Evolutionary conservation across 2,113 vertebrate species (phyloP).

Genomic region (Cebidichthys violaceus): DNA sequence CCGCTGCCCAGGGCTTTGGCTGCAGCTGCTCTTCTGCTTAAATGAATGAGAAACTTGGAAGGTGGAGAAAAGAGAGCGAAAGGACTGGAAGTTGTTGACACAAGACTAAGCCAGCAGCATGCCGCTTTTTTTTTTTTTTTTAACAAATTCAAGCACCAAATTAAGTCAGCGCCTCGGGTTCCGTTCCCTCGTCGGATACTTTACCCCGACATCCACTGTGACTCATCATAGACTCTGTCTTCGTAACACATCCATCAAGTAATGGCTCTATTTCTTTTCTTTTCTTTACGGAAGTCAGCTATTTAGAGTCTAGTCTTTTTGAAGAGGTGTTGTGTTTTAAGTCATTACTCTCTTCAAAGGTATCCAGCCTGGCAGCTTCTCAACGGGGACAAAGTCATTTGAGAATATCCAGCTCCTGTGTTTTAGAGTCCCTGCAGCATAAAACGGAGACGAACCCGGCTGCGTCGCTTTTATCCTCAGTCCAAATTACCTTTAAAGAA

Average conservation of each 20-base stretch:
- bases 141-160: slow-evolving; percentile 65
- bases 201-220: slow-evolving; percentile 14
- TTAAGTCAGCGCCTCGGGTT: slow-evolving; percentile 45
- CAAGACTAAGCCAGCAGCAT: slow-evolving; percentile 46
- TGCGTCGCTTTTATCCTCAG: slow-evolving; percentile 20
- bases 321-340: neutral
- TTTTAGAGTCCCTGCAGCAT: slow-evolving; percentile 12
- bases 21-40: slow-evolving; percentile 54
- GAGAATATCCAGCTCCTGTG: slow-evolving; percentile 20
- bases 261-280: slow-evolving; percentile 16
- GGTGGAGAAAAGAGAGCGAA: slow-evolving; percentile 33
- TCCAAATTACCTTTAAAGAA: slow-evolving; percentile 35
- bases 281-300: neutral
- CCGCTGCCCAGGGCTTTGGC: slow-evolving; percentile 54
- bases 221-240: slow-evolving; percentile 38
- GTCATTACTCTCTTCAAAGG: neutral
- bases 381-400: slow-evolving; percentile 26
- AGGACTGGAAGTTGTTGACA: slow-evolving; percentile 60
- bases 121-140: slow-evolving; percentile 16
- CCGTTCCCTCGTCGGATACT: slow-evolving; percentile 20
- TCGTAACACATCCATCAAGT: slow-evolving; percentile 24
- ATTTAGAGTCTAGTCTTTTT: slow-evolving; percentile 12
- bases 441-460: slow-evolving; percentile 5
- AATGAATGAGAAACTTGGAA: slow-evolving; percentile 65
- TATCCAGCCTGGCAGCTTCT: slow-evolving; percentile 1